Percentiles rank a stretch among this genome's conserved stretches.
Evolutionary conservation across 2,888 invertebrate genomes (phyloP).

Genomic region (Calameuta filiformis): DNA sequence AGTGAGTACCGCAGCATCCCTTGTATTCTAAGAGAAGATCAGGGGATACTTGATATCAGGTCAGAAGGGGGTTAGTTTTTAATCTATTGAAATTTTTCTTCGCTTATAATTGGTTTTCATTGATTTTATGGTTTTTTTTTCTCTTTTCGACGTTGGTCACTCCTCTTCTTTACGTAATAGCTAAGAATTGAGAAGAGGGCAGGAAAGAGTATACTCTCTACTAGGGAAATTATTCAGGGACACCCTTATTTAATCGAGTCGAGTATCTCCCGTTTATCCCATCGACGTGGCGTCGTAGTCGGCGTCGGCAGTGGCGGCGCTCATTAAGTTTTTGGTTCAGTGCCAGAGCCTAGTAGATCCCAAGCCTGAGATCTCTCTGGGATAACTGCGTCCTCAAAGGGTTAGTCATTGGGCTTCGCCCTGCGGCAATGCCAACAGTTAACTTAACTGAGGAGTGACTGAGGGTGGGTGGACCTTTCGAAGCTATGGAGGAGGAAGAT

Average conservation of each 20-base stretch:
- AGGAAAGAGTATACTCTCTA: no score
- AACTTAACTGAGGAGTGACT: slow-evolving; percentile 28
- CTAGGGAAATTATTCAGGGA: not conserved
- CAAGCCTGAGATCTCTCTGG: slow-evolving; percentile 44
- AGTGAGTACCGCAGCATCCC: not conserved
- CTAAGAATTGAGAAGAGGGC: no score
- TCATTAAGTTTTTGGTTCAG: slow-evolving; percentile 55
- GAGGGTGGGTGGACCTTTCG: slow-evolving; percentile 12
- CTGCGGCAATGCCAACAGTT: slow-evolving; percentile 37
- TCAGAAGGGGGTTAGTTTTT: no score
- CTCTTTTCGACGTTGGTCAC: no score
- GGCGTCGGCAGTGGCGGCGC: slow-evolving; percentile 27
- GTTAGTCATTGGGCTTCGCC: slow-evolving; percentile 49
- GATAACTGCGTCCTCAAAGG: slow-evolving; percentile 53
- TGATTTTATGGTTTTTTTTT: no score
- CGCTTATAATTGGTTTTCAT: no score
- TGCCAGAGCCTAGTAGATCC: slow-evolving; percentile 45
- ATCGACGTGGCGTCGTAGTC: slow-evolving; percentile 12
- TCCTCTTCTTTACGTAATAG: no score
- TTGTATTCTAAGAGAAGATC: no score
- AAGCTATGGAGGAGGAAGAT: slow-evolving; percentile 15
- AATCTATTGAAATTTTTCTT: no score
- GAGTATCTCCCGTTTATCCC: slow-evolving; percentile 29
- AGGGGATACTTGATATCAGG: no score
- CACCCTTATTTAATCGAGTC: slow-evolving; percentile 20